These are phyloP conservation scores for Lysiphlebus fabarum DNA, from an alignment of 1,140 invertebrate genomes.

Conservation along the genomic window DNA sequence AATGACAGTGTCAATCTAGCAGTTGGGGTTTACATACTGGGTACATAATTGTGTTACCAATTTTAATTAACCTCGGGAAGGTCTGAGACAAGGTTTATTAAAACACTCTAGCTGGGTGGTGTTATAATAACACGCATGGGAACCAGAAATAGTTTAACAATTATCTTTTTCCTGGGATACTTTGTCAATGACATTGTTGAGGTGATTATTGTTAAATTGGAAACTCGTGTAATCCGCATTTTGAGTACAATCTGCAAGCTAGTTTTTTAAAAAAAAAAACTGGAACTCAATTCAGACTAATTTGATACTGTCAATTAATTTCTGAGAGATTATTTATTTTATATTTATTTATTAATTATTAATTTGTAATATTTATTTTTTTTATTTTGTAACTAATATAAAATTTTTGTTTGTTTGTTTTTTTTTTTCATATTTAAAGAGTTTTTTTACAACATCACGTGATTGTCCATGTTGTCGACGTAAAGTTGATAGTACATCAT, in stretches of 20 bases:
- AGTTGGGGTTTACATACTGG: constrained; percentile 47
- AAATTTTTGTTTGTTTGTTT: not conserved
- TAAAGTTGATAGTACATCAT: constrained; percentile 38
- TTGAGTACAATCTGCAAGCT: constrained; percentile 54
- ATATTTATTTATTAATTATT: constrained; percentile 1
- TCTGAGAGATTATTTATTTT: constrained; percentile 41
- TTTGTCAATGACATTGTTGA: constrained; percentile 39
- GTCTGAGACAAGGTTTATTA: constrained; percentile 50
- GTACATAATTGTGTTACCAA: constrained; percentile 36
- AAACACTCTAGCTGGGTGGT: constrained; percentile 50
- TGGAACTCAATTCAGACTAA: constrained; percentile 57
- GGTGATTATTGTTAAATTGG: constrained; percentile 43
- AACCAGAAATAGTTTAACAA: constrained; percentile 53
- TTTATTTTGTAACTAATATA: not conserved
- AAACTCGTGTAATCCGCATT: constrained; percentile 50
- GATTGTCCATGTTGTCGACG: constrained; percentile 43
- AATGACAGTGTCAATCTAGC: constrained; percentile 53
- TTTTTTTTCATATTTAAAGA: not conserved
- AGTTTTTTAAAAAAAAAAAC: constrained; percentile 22
- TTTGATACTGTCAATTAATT: constrained; percentile 43
- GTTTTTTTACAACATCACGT: constrained; percentile 24
- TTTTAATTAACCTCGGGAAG: constrained; percentile 48
- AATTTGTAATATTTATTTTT: not conserved
- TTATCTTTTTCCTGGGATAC: constrained; percentile 40
- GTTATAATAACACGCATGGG: constrained; percentile 44